A percentile compares a stretch with the other conserved stretches of the same genome.
Evolutionary conservation across 1,140 invertebrate genomes (phyloP).

Genomic region (Protaetia brevitarsis): DNA sequence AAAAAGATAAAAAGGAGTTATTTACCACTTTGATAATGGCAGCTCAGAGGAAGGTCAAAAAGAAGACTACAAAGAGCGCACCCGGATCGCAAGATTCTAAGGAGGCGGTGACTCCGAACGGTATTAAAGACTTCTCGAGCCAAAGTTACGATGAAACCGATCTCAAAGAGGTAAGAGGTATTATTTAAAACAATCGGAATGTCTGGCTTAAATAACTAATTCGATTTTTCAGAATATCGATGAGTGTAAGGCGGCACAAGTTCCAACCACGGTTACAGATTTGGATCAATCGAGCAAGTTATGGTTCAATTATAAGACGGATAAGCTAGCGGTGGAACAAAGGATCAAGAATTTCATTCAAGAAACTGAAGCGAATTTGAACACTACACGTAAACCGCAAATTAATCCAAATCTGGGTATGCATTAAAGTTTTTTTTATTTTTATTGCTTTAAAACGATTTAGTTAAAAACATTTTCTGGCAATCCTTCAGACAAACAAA

Average conservation of each 20-base stretch:
- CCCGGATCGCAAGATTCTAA: conserved; percentile 34
- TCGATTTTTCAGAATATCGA: conserved; percentile 5
- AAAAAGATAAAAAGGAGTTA: conserved; percentile 58
- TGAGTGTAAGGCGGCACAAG: conserved; percentile 34
- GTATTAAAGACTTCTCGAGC: conserved; percentile 34
- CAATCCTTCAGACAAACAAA: neutral
- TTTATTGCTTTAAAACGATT: no score
- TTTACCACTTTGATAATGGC: conserved; percentile 67
- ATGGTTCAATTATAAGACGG: conserved; percentile 45
- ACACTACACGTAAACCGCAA: conserved; percentile 49
- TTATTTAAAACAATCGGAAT: neutral
- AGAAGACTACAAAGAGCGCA: conserved; percentile 36
- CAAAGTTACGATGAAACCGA: conserved; percentile 34
- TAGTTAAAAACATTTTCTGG: no score
- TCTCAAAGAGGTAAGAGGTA: conserved; percentile 41
- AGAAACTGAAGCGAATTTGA: conserved; percentile 68
- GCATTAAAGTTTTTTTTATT: neutral
- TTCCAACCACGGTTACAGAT: conserved; percentile 43
- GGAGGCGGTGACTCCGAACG: conserved; percentile 39
- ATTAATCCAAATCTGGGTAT: conserved; percentile 26
- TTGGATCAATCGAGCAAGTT: conserved; percentile 38
- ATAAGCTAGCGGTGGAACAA: conserved; percentile 39
- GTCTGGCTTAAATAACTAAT: neutral
- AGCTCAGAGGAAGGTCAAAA: conserved; percentile 65
- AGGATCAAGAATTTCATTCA: conserved; percentile 66